Conservation (phyloP, 2,888 invertebrate genomes). For the Apodemia zela region DNA sequence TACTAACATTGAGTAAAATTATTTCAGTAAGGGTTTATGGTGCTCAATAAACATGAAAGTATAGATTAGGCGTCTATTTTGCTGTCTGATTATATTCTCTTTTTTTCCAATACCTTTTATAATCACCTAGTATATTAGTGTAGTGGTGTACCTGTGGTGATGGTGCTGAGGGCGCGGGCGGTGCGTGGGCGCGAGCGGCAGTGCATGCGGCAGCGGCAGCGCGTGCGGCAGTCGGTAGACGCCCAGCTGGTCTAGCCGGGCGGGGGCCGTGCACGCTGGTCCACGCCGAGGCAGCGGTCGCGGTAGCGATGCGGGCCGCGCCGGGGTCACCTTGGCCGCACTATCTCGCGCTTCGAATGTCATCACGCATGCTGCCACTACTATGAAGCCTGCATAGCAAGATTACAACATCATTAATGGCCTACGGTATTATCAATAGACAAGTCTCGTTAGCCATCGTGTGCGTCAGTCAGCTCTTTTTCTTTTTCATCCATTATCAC, state of each 20-base stretch:
- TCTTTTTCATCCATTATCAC: no score
- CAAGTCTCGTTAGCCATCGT: no score
- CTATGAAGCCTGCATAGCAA: conserved; percentile 87
- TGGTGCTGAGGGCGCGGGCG: conserved; percentile 59
- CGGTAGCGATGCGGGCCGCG: conserved; percentile 77
- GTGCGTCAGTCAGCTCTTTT: no score
- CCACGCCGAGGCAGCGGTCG: conserved; percentile 74
- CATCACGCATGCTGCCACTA: conserved; percentile 98
- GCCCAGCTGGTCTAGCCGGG: conserved; percentile 84
- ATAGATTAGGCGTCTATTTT: no score
- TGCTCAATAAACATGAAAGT: no score
- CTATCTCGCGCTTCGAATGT: conserved; percentile 98
- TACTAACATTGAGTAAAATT: no score
- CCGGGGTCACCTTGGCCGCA: conserved; percentile 92
- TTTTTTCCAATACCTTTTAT: no score
- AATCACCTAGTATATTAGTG: no score
- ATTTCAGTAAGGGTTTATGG: no score
- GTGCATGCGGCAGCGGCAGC: conserved; percentile 67
- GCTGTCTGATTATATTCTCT: no score
- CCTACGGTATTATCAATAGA: no score
- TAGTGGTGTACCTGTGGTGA: conserved; percentile 51
- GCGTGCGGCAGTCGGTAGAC: conserved; percentile 83
- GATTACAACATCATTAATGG: no score
- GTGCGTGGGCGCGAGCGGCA: conserved; percentile 66
- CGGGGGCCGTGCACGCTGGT: conserved; percentile 64